Conservation (phyloP, 2,797 vertebrate genomes). For the Spheniscus humboldti region DNA sequence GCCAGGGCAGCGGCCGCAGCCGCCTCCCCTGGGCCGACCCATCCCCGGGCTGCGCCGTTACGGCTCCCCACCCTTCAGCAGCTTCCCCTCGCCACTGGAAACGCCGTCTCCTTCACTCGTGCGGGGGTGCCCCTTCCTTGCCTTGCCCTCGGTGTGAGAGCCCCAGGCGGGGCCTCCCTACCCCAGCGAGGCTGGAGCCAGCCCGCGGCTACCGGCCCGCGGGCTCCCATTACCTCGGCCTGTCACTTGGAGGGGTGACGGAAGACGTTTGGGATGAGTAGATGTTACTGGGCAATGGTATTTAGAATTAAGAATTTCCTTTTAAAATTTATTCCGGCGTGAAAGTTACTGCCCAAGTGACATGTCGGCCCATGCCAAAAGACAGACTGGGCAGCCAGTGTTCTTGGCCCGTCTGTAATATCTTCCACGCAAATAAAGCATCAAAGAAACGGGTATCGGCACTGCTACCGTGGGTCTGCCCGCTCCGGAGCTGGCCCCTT, state of each 20-base stretch:
- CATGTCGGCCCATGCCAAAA: accelerated
- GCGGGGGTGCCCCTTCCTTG: no score
- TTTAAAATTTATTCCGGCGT: background rate
- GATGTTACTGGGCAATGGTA: background rate
- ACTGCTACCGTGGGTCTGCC: accelerated
- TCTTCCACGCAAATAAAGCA: background rate
- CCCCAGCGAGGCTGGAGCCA: background rate
- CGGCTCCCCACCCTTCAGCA: no score
- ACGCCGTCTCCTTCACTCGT: accelerated
- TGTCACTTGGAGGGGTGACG: accelerated
- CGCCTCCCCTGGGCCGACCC: background rate
- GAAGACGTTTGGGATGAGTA: accelerated
- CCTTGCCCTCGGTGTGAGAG: background rate
- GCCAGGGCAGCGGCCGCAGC: background rate
- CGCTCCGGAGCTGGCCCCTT: background rate
- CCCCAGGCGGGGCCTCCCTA: background rate
- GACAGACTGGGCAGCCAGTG: background rate
- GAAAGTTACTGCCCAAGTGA: background rate
- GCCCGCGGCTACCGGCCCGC: accelerated
- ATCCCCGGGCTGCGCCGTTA: background rate
- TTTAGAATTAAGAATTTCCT: background rate
- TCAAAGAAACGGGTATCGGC: accelerated
- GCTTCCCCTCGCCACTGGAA: background rate
- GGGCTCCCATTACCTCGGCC: accelerated
- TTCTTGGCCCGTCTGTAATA: background rate